These are phyloP conservation scores for Cryptotermes secundus DNA, from an alignment of 1,140 invertebrate genomes.

Conservation along the genomic window DNA sequence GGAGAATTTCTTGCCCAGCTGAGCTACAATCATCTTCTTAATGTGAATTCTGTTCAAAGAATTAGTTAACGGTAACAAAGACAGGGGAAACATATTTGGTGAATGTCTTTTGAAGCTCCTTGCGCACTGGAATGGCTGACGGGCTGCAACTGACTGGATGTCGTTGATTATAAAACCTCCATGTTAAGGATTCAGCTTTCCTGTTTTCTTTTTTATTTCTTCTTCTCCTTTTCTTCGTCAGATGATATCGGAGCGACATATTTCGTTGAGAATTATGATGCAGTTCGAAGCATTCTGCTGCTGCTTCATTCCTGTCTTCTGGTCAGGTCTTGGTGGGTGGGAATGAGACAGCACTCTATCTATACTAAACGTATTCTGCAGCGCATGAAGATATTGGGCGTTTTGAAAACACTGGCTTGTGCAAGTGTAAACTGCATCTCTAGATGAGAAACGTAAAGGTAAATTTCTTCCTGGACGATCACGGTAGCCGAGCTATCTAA, in stretches of 20 bases:
- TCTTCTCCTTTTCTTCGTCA: background rate
- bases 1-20: no score
- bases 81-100: no score
- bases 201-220: constrained; percentile 13
- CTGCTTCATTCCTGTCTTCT: background rate
- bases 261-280: constrained; percentile 25
- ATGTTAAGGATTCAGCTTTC: background rate
- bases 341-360: background rate
- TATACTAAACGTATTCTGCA: background rate
- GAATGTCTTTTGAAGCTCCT: no score
- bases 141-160: background rate
- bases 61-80: no score
- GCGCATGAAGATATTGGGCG: background rate
- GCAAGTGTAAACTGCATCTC: no score
- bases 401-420: background rate
- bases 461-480: no score
- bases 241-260: constrained; percentile 22
- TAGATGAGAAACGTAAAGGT: no score
- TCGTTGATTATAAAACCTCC: background rate
- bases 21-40: no score
- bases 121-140: no score
- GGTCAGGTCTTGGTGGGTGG: background rate
- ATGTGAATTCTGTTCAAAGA: no score
- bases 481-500: no score
- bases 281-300: background rate